Evolutionary conservation across 1,140 invertebrate genomes (phyloP), one percentile per base, ranked within the genome.

Genomic region (Drosophila yakuba): DNA sequence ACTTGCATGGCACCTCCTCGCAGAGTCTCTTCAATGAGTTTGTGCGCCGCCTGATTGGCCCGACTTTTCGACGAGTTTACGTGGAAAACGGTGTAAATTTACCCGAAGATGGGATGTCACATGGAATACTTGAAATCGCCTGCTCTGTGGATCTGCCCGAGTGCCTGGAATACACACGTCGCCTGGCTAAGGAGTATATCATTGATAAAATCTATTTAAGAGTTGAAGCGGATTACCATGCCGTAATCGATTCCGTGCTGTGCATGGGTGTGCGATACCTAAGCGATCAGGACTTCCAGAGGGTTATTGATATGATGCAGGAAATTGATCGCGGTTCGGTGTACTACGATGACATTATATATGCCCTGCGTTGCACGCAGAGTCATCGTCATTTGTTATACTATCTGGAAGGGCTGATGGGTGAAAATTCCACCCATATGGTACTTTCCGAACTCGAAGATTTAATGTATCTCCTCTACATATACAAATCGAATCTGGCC

Each of bases 1-100:
- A 86, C 51, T 63, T 92, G 0, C 78, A 67, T 36, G 84, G 68
- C 35, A 91, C 88, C 2, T 25, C 69, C 0, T 74, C 94, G 69
- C 90, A 94, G 4, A 94, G 94, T 15, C 44, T 77, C 43, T 90
- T 77, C 17, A 77, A 74, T 1, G 77, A 80, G 25, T 92, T 90
- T 51, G 57, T 83, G 10, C 67, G 88, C 23, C 76, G 74, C 6
- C 44, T 91, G n/a, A 68, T 92, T 2, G 28, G 51, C 32, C 80
- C 84, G 11, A 78, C 57, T 5, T 93, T 83, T 41, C 32, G 92
- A 72, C 80, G 80, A 0, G 57, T 61, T 0, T 51, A 38, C 2
- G 36, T 51, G 0, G 52, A 48, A 0, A 54, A 74, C 5, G 23
- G 38, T 7, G 32, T 35, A 0, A 57, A 67, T 12, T 14, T 38